These are phyloP conservation scores for Arctopsyche grandis DNA, from an alignment of 1,140 invertebrate species.

Conservation along the genomic window DNA sequence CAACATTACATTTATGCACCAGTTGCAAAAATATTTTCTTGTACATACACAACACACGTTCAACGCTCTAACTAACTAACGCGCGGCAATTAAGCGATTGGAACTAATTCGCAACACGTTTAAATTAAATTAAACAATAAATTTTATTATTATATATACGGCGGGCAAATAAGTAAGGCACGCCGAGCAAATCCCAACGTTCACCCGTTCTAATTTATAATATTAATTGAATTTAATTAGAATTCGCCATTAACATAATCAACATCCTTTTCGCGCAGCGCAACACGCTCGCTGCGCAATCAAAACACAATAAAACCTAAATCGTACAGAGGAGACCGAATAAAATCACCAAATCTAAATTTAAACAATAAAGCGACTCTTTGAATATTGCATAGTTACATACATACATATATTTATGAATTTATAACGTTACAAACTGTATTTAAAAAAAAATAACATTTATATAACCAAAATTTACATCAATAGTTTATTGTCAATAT, in stretches of 20 bases:
- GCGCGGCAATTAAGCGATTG: background rate
- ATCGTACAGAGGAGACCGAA: too few species aligned
- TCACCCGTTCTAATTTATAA: background rate
- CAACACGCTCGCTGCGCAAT: too few species aligned
- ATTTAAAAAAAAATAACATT: too few species aligned
- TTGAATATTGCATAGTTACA: too few species aligned
- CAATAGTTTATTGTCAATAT: too few species aligned
- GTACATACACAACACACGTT: background rate
- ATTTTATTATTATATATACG: background rate
- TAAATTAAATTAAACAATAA: conserved; percentile 19
- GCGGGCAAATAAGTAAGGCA: background rate
- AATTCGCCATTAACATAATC: conserved; percentile 19
- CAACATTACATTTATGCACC: background rate
- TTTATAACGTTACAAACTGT: too few species aligned
- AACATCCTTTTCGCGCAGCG: background rate
- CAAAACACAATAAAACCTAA: too few species aligned
- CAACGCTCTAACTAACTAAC: background rate
- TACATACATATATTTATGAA: too few species aligned
- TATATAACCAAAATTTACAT: too few species aligned
- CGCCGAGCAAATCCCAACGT: background rate
- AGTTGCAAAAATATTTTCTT: background rate
- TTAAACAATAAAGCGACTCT: too few species aligned
- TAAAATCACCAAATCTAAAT: too few species aligned
- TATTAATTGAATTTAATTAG: conserved; percentile 22
- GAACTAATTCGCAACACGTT: conserved; percentile 12